phyloP scores from a whole-genome alignment of 2,797 vertebrate species.

The Carduelis carduelis region DNA sequence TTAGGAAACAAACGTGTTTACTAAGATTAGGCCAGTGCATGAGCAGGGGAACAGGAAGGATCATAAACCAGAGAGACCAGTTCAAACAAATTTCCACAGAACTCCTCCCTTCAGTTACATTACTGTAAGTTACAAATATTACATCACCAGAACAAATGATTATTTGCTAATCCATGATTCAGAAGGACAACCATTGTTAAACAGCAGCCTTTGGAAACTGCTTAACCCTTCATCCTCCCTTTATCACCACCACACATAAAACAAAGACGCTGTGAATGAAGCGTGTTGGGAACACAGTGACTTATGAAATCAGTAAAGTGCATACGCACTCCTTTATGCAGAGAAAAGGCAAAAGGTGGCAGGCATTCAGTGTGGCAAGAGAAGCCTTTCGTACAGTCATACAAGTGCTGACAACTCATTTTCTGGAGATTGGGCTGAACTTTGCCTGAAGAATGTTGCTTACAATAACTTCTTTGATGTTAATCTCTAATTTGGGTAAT shows the following conservation, averaged over 20 bases:
- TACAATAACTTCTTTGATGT: not conserved
- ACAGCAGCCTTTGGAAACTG: not conserved
- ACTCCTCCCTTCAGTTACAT: slow-evolving; percentile 51
- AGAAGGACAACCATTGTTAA: slow-evolving; percentile 36
- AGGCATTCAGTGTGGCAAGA: not conserved
- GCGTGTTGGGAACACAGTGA: not conserved
- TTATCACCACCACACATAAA: not conserved
- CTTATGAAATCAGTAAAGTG: not conserved
- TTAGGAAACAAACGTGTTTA: slow-evolving; percentile 20
- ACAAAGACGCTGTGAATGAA: not conserved
- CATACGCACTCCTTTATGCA: not conserved
- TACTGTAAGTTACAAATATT: slow-evolving; percentile 52
- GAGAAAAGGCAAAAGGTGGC: not conserved
- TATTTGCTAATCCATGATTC: slow-evolving; percentile 57
- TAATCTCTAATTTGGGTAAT: not conserved
- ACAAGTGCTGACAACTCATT: not conserved
- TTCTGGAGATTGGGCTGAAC: not conserved
- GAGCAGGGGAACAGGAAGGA: slow-evolving; percentile 44
- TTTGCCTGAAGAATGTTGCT: not conserved
- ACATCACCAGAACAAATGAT: slow-evolving; percentile 57
- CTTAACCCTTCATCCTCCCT: slow-evolving; percentile 7
- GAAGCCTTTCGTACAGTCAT: not conserved
- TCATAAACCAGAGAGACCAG: slow-evolving; percentile 57
- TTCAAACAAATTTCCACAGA: slow-evolving; percentile 47
- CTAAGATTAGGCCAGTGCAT: slow-evolving; percentile 16